These are phyloP conservation scores for Bombus haemorrhoidalis DNA, from an alignment of 1,140 invertebrate species.

Conservation along the genomic window DNA sequence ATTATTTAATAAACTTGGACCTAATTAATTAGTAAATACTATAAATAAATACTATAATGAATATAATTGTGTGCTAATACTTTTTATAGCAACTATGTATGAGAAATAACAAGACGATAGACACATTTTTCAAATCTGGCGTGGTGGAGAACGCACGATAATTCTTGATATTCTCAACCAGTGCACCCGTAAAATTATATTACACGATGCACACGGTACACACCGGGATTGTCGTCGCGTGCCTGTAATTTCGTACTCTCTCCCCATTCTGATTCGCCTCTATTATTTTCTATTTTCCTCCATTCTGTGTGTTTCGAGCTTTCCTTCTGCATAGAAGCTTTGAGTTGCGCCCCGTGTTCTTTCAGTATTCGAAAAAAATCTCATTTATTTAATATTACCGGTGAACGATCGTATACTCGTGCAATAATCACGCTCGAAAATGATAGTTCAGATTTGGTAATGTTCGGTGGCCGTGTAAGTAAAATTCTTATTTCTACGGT, in stretches of 20 bases:
- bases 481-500: no score
- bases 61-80: no score
- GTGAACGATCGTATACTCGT: not conserved
- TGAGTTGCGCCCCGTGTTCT: not conserved
- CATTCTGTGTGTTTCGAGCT: not conserved
- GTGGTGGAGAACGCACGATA: not conserved
- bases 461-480: not conserved
- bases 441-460: not conserved
- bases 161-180: not conserved
- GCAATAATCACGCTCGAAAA: not conserved
- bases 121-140: not conserved
- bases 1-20: no score
- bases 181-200: not conserved
- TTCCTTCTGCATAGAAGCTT: not conserved
- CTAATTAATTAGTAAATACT: no score
- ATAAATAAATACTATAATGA: no score
- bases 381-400: not conserved
- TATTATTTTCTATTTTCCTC: constrained; percentile 48
- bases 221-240: constrained; percentile 28
- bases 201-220: constrained; percentile 19
- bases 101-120: not conserved
- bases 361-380: not conserved
- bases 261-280: constrained; percentile 1
- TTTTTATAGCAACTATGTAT: not conserved
- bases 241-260: constrained; percentile 37